Evolutionary conservation across 2,888 invertebrate species (phyloP).

Genomic region (Rutpela maculata): DNA sequence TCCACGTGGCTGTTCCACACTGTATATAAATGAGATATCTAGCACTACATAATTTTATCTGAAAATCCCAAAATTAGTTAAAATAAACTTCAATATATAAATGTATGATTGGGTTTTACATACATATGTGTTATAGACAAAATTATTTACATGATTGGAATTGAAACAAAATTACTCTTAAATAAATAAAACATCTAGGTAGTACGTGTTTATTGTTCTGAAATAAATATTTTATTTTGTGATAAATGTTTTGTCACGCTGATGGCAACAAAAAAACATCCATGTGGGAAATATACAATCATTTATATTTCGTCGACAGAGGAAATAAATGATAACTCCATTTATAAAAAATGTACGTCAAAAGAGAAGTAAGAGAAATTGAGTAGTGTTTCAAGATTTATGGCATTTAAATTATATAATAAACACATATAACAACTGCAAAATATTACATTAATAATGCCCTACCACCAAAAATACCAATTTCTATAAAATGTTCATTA

Average conservation of each 20-base stretch:
- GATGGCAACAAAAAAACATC: neutral
- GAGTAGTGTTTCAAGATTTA: neutral
- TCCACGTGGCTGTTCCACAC: too few relatives aligned
- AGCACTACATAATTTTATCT: too few relatives aligned
- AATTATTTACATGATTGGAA: too few relatives aligned
- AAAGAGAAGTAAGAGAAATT: neutral
- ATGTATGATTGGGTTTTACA: too few relatives aligned
- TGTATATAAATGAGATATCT: too few relatives aligned
- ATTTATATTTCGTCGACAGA: neutral
- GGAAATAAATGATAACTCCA: neutral
- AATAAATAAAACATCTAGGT: neutral
- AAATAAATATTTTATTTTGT: neutral
- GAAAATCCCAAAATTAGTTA: too few relatives aligned
- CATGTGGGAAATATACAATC: neutral
- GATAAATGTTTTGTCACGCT: neutral
- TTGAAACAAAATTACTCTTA: neutral
- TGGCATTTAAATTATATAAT: neutral
- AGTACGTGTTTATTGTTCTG: neutral
- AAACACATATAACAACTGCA: neutral
- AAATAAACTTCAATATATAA: too few relatives aligned
- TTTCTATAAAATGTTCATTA: too few relatives aligned
- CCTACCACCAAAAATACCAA: too few relatives aligned
- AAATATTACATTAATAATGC: neutral
- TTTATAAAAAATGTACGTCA: neutral
- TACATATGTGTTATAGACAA: too few relatives aligned